Conservation (phyloP, 2,113 vertebrate species). For the Bufo gargarizans region DNA sequence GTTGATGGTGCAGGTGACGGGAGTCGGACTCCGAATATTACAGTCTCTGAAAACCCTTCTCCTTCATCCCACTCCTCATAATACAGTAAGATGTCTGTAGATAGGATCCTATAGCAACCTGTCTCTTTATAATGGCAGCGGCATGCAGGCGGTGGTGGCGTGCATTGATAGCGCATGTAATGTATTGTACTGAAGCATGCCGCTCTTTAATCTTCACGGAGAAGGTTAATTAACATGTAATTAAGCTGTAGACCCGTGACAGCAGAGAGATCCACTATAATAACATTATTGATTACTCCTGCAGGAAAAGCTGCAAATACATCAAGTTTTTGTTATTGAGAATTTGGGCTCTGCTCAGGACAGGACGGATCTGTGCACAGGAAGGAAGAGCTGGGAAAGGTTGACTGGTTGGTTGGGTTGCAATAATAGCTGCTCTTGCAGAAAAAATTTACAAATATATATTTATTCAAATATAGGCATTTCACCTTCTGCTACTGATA, state of each 20-base stretch:
- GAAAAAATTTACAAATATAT: too few relatives aligned
- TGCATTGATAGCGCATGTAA: slow-evolving; percentile 39
- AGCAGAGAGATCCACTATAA: slow-evolving; percentile 28
- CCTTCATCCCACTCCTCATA: too few relatives aligned
- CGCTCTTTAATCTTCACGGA: slow-evolving; percentile 39
- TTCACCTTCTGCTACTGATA: too few relatives aligned
- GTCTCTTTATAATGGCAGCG: not conserved
- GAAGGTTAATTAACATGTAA: slow-evolving; percentile 52
- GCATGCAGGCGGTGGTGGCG: not conserved
- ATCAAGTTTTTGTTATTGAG: not conserved
- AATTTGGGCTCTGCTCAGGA: not conserved
- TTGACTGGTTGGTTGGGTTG: not conserved
- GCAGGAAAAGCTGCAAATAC: slow-evolving; percentile 1
- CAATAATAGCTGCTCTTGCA: too few relatives aligned
- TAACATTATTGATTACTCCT: slow-evolving; percentile 29
- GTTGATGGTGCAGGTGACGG: too few relatives aligned
- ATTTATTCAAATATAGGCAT: too few relatives aligned
- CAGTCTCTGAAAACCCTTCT: too few relatives aligned
- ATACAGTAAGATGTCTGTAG: not conserved
- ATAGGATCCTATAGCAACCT: slow-evolving; percentile 3
- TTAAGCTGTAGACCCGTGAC: slow-evolving; percentile 39
- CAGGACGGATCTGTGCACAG: not conserved
- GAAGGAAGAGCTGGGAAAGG: not conserved
- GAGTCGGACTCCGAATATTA: too few relatives aligned
- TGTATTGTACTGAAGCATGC: slow-evolving; percentile 23